phyloP scores from a whole-genome alignment of 2,113 vertebrate genomes.

The Jaculus jaculus region DNA sequence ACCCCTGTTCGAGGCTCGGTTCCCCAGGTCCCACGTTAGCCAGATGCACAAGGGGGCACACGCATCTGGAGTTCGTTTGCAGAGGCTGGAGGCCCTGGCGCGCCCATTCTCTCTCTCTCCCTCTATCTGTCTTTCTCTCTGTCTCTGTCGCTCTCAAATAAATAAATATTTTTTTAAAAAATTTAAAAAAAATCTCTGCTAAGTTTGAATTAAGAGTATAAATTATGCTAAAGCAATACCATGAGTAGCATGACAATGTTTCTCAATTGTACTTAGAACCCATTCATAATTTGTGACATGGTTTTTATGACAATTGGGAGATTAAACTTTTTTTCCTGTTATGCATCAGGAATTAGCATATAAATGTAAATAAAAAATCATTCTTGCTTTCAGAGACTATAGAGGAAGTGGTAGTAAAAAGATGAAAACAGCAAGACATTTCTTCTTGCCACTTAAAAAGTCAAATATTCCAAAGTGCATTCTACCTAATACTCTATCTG shows the following conservation, averaged over 20 bases:
- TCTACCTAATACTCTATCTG: neutral
- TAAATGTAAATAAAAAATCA: constrained; percentile 55
- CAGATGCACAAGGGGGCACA: no score
- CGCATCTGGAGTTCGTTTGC: no score
- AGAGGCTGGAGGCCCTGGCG: no score
- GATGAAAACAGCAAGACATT: constrained; percentile 35
- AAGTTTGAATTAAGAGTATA: constrained; percentile 9
- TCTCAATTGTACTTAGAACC: neutral
- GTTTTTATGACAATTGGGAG: neutral
- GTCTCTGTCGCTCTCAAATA: no score
- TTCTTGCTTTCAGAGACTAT: neutral
- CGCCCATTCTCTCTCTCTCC: no score
- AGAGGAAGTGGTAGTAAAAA: constrained; percentile 29
- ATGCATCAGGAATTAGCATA: neutral
- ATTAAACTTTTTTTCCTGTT: neutral
- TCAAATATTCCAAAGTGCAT: neutral
- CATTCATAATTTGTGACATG: neutral
- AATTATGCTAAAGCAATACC: neutral
- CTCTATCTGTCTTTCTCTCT: no score
- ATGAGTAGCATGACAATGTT: neutral
- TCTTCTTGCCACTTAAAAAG: constrained; percentile 45
- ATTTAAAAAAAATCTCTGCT: no score
- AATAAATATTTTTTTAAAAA: neutral
- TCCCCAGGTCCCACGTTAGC: no score
- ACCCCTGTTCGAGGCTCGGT: no score